Evolutionary conservation across 1,140 invertebrate genomes (phyloP).

Genomic region (Drosophila pruinosa): DNA sequence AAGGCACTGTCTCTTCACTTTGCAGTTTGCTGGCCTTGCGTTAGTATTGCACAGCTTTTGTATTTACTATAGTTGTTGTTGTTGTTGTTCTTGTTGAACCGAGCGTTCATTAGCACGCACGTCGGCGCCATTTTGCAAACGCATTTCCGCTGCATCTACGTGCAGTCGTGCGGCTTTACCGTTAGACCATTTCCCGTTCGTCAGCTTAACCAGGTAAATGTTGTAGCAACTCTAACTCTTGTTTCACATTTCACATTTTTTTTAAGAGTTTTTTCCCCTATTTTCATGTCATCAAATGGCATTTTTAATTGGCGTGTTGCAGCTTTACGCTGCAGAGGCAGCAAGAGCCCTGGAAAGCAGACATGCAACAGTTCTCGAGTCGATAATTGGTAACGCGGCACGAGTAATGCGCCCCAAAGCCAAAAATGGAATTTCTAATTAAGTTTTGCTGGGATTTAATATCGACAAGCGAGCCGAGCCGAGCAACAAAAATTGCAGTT

Average conservation of each 20-base stretch:
- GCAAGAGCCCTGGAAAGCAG: background rate
- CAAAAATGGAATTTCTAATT: slow-evolving; percentile 83
- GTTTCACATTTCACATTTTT: slow-evolving; percentile 6
- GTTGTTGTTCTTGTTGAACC: background rate
- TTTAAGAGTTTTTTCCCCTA: background rate
- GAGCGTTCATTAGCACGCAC: slow-evolving; percentile 76
- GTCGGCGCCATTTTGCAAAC: slow-evolving; percentile 78
- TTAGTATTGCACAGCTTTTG: slow-evolving; percentile 21
- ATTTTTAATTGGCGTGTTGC: slow-evolving; percentile 74
- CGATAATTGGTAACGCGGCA: slow-evolving; percentile 79
- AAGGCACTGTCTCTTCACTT: background rate
- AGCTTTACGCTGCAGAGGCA: slow-evolving; percentile 47
- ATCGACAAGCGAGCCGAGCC: slow-evolving; percentile 57
- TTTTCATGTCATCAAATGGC: slow-evolving; percentile 58
- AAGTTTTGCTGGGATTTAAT: slow-evolving; percentile 82
- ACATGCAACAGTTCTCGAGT: slow-evolving; percentile 67
- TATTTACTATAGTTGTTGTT: background rate
- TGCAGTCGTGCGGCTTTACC: slow-evolving; percentile 51
- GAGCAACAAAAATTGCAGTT: slow-evolving; percentile 39
- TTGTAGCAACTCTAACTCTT: slow-evolving; percentile 31
- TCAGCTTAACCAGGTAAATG: slow-evolving; percentile 55
- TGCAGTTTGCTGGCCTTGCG: slow-evolving; percentile 3
- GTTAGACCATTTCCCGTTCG: slow-evolving; percentile 32
- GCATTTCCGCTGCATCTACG: slow-evolving; percentile 74
- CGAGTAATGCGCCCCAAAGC: slow-evolving; percentile 80